A percentile compares a stretch with the other conserved stretches of the same genome.
Conservation (phyloP, 2,113 vertebrate genomes). For the Chaenogobius annularis region DNA sequence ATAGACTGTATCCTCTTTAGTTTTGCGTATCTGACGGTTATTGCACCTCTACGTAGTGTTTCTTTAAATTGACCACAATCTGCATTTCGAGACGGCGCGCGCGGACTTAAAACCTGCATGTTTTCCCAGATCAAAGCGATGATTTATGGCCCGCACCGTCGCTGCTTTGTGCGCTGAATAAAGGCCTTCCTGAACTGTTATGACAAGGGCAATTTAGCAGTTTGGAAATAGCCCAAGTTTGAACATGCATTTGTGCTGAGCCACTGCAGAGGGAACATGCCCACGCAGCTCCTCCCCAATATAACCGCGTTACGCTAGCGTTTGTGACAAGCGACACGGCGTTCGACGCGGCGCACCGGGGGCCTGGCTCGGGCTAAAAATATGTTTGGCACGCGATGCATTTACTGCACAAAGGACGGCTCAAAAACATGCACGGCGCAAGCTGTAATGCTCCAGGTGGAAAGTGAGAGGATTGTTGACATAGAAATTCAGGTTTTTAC, state of each 20-base stretch:
- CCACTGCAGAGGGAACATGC: slow-evolving; percentile 1
- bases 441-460: background rate
- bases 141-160: slow-evolving; percentile 54
- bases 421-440: background rate
- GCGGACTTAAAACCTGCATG: slow-evolving; percentile 21
- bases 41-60: background rate
- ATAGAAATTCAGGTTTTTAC: no score
- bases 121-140: slow-evolving; percentile 32
- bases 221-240: slow-evolving; percentile 53
- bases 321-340: slow-evolving; percentile 5
- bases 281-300: slow-evolving; percentile 26
- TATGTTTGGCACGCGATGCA: slow-evolving; percentile 15
- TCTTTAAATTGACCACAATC: slow-evolving; percentile 33
- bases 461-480: no score
- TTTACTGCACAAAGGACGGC: slow-evolving; percentile 47
- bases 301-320: slow-evolving; percentile 40
- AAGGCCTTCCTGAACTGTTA: slow-evolving; percentile 62
- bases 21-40: no score
- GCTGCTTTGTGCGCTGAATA: slow-evolving; percentile 50
- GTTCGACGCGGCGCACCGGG: background rate
- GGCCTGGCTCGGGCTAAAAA: slow-evolving; percentile 22
- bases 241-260: slow-evolving; percentile 33
- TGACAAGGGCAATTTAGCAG: slow-evolving; percentile 66
- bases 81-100: slow-evolving; percentile 35
- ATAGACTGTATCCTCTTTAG: no score